Conservation (phyloP, 2,888 invertebrate genomes). For the Priapulus caudatus region DNA sequence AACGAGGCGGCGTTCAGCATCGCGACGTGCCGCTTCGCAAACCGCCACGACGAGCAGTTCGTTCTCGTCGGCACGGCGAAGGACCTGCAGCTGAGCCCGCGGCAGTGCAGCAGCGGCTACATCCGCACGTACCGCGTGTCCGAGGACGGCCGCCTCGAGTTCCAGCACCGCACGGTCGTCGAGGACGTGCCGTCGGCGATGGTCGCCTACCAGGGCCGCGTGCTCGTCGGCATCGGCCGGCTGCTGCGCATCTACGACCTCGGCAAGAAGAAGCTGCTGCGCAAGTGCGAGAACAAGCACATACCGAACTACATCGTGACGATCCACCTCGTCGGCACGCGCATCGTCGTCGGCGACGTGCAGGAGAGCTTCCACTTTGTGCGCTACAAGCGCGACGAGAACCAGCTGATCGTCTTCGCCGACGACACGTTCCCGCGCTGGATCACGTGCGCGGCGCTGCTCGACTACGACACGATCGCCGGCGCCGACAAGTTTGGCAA, state of each 20-base stretch:
- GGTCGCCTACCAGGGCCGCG: conserved; percentile 77
- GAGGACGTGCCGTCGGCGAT: conserved; percentile 84
- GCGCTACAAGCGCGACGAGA: conserved; percentile 84
- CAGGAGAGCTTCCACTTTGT: conserved; percentile 95
- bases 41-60: conserved; percentile 49
- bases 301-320: conserved; percentile 88
- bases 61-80: conserved; percentile 79
- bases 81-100: conserved; percentile 75
- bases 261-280: conserved; percentile 84
- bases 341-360: conserved; percentile 87
- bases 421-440: conserved; percentile 96
- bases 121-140: conserved; percentile 60
- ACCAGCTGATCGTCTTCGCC: conserved; percentile 93
- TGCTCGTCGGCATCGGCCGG: conserved; percentile 81
- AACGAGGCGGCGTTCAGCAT: conserved; percentile 81
- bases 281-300: conserved; percentile 98
- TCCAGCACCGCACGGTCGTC: conserved; percentile 81
- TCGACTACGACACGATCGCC: conserved; percentile 93
- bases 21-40: conserved; percentile 65
- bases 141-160: conserved; percentile 70
- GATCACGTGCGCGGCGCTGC: conserved; percentile 77
- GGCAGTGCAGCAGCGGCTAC: conserved; percentile 66
- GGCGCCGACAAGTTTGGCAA: conserved; percentile 97
- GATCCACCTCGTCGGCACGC: conserved; percentile 82
- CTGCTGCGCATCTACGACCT: conserved; percentile 87